These are phyloP conservation scores for Numenius phaeopus DNA, from an alignment of 2,797 vertebrate genomes.

Conservation along the genomic window DNA sequence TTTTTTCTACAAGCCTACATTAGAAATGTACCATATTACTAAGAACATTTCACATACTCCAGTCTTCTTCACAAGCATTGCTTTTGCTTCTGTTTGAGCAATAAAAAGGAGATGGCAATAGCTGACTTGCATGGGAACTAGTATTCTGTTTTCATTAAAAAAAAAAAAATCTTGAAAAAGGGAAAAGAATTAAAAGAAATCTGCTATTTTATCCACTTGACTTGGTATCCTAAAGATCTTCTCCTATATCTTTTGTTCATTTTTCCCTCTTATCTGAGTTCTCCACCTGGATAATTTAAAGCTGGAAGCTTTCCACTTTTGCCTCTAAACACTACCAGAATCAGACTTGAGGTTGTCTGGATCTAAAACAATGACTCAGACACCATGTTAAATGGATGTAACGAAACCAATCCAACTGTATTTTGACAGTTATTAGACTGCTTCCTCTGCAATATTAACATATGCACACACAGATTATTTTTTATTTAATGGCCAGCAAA, in stretches of 20 bases:
- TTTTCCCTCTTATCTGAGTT: background rate
- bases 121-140: background rate
- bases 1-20: background rate
- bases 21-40: background rate
- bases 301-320: background rate
- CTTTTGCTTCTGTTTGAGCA: background rate
- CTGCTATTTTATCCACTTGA: background rate
- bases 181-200: background rate
- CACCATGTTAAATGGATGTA: background rate
- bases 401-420: background rate
- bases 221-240: background rate
- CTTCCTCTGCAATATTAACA: slow-evolving; percentile 10
- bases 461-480: slow-evolving; percentile 15
- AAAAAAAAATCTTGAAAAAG: background rate
- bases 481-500: slow-evolving; percentile 74
- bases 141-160: background rate
- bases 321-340: background rate
- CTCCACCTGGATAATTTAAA: background rate
- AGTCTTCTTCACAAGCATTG: background rate
- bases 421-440: slow-evolving; percentile 23
- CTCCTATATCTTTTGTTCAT: background rate
- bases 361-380: background rate
- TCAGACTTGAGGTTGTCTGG: background rate
- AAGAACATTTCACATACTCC: background rate
- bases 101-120: background rate